Evolutionary conservation across 2,797 vertebrate genomes (phyloP), one percentile per base, ranked within the genome.

Genomic region (Hephaestus fuliginosus): DNA sequence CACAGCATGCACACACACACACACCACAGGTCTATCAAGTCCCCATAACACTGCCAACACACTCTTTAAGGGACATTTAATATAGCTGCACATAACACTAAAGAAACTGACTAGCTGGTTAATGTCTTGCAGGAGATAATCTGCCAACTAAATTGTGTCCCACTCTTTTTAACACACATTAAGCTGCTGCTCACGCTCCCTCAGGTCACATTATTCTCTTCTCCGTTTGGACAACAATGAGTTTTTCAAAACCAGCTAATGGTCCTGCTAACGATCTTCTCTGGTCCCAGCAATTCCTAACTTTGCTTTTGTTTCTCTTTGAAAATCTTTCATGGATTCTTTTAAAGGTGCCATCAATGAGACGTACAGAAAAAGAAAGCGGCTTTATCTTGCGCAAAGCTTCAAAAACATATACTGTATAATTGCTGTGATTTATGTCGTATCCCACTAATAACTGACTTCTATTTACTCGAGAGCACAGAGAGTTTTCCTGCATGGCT

Each of bases 11-110:
- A 7, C 36, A 39, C 7, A 39, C 36, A 39, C 36, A 39, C 36
- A 78, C 60, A 66, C 7, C 18, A 61, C 20, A 49, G 6, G 36
- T 55, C 62, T 43, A 71, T 58, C 74, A 82, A 71, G 65, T 76
- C 60, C 9, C 63, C 17, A 48, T 60, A 65, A 73, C 22, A 13
- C 48, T 75, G 69, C 68, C 43, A 60, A 51, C 70, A 15, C 53
- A 41, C 53, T 53, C 52, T 28, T 74, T 67, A 64, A 56, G 39
- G 39, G 43, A 57, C 43, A 52, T 74, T 85, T 63, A 71, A 56
- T 36, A 73, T 53, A 22, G 57, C 74, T 7, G 49, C 53, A 55
- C 12, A 39, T 41, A 62, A 61, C 61, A 13, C 17, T 33, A 49
- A 62, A 65, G 56, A 66, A 8, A 46, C 62, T 0, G 18, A 41